These are phyloP conservation scores for Drosophila neocordata DNA, from an alignment of 1,140 invertebrate genomes.

Conservation along the genomic window DNA sequence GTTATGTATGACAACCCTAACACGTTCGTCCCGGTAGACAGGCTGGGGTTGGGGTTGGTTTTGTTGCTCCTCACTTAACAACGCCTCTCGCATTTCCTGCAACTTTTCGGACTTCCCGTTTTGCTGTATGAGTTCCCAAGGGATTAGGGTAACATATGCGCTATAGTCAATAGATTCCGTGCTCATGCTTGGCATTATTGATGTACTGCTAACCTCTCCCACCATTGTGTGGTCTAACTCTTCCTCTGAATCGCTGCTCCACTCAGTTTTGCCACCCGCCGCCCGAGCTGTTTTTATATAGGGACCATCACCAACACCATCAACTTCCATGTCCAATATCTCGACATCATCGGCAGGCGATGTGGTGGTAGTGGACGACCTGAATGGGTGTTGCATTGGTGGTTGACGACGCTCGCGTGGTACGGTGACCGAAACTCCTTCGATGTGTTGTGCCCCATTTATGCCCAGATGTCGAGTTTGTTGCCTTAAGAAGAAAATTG, in stretches of 20 bases:
- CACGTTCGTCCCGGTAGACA: slow-evolving; percentile 60
- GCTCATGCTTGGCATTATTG: slow-evolving; percentile 29
- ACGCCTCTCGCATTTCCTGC: slow-evolving; percentile 60
- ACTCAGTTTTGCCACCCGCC: slow-evolving; percentile 56
- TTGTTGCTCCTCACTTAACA: slow-evolving; percentile 45
- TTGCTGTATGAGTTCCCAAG: slow-evolving; percentile 78
- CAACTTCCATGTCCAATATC: slow-evolving; percentile 64
- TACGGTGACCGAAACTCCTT: slow-evolving; percentile 51
- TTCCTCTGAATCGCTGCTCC: slow-evolving; percentile 62
- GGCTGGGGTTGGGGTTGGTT: slow-evolving; percentile 31
- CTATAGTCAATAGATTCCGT: slow-evolving; percentile 61
- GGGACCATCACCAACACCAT: slow-evolving; percentile 29
- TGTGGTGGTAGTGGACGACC: slow-evolving; percentile 29
- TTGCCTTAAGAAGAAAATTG: slow-evolving; percentile 84
- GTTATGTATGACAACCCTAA: slow-evolving; percentile 83
- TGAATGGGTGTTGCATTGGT: slow-evolving; percentile 6
- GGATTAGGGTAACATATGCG: slow-evolving; percentile 70
- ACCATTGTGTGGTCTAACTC: slow-evolving; percentile 16
- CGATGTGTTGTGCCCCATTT: slow-evolving; percentile 77
- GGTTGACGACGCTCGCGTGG: slow-evolving; percentile 68
- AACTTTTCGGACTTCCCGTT: slow-evolving; percentile 74
- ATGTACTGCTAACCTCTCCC: slow-evolving; percentile 13
- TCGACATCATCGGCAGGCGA: slow-evolving; percentile 65
- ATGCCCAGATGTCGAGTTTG: slow-evolving; percentile 89
- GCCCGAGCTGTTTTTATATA: slow-evolving; percentile 53